phyloP scores from a whole-genome alignment of 2,888 invertebrate genomes.

The Lasioglossum morio region DNA sequence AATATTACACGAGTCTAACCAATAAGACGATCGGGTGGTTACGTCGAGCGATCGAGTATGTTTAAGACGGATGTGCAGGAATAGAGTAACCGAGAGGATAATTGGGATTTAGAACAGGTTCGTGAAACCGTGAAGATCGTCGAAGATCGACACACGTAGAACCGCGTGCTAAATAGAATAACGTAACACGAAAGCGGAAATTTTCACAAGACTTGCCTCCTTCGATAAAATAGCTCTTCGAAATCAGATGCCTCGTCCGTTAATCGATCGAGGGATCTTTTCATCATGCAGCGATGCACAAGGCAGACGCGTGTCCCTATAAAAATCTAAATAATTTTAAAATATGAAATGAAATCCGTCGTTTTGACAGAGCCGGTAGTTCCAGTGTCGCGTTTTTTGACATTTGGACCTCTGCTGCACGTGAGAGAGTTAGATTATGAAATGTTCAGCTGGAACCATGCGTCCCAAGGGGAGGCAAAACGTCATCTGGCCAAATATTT shows the following conservation, averaged over 20 bases:
- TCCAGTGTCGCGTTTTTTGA: not conserved
- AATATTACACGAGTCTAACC: constrained; percentile 28
- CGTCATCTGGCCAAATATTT: constrained; percentile 79
- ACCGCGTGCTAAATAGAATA: not conserved
- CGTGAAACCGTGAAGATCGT: constrained; percentile 24
- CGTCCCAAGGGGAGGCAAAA: constrained; percentile 47
- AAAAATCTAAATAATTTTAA: not conserved
- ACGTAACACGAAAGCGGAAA: not conserved
- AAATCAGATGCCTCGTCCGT: not conserved
- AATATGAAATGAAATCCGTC: too few species aligned
- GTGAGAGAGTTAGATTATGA: not conserved
- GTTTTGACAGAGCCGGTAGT: too few species aligned
- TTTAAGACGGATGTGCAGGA: not conserved
- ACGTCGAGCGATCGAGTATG: not conserved
- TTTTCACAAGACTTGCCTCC: not conserved
- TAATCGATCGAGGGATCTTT: not conserved
- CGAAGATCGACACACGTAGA: not conserved
- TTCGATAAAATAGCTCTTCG: not conserved
- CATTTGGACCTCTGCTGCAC: not conserved
- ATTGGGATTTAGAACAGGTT: not conserved
- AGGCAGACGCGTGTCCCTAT: not conserved
- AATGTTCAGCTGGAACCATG: not conserved
- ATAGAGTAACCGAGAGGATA: constrained; percentile 15
- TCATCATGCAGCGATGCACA: not conserved
- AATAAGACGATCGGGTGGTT: constrained; percentile 7